phyloP scores from a whole-genome alignment of 2,888 invertebrate genomes.

The Leucoptera coffeella region DNA sequence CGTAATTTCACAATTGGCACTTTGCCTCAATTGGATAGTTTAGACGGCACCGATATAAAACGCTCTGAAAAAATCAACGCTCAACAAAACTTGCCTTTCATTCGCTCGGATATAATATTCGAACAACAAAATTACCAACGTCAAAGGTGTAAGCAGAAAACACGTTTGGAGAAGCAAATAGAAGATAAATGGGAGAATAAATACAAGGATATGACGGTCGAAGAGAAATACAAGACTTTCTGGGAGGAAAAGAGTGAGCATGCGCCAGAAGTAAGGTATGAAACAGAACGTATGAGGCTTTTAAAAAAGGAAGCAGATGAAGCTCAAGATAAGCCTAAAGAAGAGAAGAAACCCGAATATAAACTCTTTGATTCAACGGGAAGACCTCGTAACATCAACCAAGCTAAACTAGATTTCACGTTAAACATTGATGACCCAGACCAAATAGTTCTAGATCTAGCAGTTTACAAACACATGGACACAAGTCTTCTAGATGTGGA shows the following conservation, averaged over 20 bases:
- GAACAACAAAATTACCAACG: slow-evolving; percentile 44
- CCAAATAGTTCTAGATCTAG: slow-evolving; percentile 26
- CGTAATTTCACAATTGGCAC: slow-evolving; percentile 77
- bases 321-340: slow-evolving; percentile 20
- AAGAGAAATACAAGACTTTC: slow-evolving; percentile 57
- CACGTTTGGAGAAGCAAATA: slow-evolving; percentile 43
- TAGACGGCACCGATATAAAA: slow-evolving; percentile 75
- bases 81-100: slow-evolving; percentile 33
- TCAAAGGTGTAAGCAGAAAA: slow-evolving; percentile 46
- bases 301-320: slow-evolving; percentile 31
- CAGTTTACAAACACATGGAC: slow-evolving; percentile 68
- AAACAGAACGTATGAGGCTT: slow-evolving; percentile 62
- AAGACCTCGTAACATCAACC: slow-evolving; percentile 81
- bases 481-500: slow-evolving; percentile 78
- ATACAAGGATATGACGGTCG: slow-evolving; percentile 49
- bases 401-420: slow-evolving; percentile 72
- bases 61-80: slow-evolving; percentile 77
- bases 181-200: slow-evolving; percentile 39
- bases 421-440: slow-evolving; percentile 65
- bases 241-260: slow-evolving; percentile 77
- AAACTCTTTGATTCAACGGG: slow-evolving; percentile 70
- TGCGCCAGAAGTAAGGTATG: slow-evolving; percentile 79
- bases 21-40: slow-evolving; percentile 65
- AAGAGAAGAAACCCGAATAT: slow-evolving; percentile 16
- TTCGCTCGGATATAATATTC: slow-evolving; percentile 42